Conservation (phyloP, 2,797 vertebrate genomes). For the Rhabdomys pumilio region DNA sequence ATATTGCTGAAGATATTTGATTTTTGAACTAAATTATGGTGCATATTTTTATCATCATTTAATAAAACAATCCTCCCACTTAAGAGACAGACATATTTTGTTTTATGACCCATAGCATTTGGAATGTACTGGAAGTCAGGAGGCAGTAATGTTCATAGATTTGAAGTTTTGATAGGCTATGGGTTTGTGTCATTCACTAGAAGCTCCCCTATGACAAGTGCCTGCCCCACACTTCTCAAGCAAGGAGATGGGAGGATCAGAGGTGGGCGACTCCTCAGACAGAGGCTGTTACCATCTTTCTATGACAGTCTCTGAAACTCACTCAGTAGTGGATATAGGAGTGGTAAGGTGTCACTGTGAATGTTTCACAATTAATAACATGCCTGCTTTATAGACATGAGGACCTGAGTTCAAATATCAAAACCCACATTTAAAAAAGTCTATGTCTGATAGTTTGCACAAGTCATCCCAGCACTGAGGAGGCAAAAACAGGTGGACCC, state of each 20-base stretch:
- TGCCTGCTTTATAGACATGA: background rate
- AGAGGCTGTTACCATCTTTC: background rate
- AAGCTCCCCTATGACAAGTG: background rate
- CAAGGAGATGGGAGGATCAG: background rate
- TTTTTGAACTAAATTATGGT: background rate
- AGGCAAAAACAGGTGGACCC: background rate
- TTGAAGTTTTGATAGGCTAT: background rate
- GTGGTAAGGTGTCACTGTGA: no score
- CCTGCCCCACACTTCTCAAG: background rate
- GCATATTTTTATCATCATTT: conserved; percentile 27
- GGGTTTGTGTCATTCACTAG: background rate
- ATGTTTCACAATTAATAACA: no score
- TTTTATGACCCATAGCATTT: background rate
- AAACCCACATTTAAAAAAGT: background rate
- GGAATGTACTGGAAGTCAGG: background rate
- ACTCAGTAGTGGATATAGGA: background rate
- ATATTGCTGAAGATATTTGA: background rate
- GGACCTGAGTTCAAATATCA: background rate
- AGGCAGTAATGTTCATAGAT: background rate
- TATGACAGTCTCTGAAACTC: background rate
- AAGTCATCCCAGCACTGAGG: background rate
- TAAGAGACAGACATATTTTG: background rate
- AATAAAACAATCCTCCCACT: background rate
- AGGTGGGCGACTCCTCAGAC: background rate
- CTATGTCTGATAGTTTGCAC: background rate